phyloP scores from a whole-genome alignment of 2,797 vertebrate genomes.

The Sebastolobus alascanus region DNA sequence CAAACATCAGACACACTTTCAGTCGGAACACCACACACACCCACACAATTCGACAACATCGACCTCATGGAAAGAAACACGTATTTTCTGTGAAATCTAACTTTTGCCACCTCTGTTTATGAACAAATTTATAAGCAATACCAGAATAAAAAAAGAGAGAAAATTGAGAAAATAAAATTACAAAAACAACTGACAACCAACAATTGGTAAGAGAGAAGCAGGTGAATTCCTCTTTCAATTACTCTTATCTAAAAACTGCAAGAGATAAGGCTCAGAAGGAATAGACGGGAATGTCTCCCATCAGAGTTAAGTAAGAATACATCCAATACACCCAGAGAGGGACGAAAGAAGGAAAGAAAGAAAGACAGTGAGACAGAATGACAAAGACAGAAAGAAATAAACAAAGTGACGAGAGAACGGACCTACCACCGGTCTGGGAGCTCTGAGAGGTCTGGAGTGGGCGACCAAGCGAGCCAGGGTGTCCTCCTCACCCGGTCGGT shows the following conservation, averaged over 20 bases:
- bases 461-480: constrained; percentile 92
- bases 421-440: constrained; percentile 93
- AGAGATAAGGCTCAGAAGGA: background rate
- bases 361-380: background rate
- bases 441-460: constrained; percentile 92
- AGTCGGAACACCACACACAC: constrained; percentile 34
- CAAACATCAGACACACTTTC: constrained; percentile 41
- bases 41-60: constrained; percentile 8
- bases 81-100: background rate
- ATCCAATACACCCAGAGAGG: background rate
- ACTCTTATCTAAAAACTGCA: background rate
- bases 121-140: background rate
- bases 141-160: background rate
- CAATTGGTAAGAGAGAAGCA: background rate
- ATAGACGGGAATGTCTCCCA: background rate
- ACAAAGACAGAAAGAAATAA: background rate
- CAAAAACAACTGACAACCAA: background rate
- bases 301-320: background rate
- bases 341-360: background rate
- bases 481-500: constrained; percentile 93
- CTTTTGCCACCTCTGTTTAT: constrained; percentile 1
- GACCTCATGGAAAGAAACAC: constrained; percentile 27
- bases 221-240: constrained; percentile 1
- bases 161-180: background rate
- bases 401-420: background rate